These are phyloP conservation scores for Sabellastarte sp. DNA, from an alignment of 2,888 invertebrate genomes.

Conservation along the genomic window DNA sequence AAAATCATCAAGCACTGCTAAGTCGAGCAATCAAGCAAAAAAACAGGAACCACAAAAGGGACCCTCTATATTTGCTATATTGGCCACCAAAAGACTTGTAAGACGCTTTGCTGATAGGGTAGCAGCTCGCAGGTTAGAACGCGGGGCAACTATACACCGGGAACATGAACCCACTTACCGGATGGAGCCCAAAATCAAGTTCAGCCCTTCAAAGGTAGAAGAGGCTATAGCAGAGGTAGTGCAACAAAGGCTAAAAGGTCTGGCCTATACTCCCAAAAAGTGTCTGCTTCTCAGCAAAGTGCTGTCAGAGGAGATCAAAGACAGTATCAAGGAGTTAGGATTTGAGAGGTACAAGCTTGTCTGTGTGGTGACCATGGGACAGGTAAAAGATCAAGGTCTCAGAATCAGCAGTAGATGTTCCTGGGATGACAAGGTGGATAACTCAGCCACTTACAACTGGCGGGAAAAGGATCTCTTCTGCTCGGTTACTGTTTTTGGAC, in stretches of 20 bases:
- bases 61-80: background rate
- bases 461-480: background rate
- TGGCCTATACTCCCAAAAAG: background rate
- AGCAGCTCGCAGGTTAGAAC: background rate
- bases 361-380: background rate
- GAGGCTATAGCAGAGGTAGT: background rate
- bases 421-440: background rate
- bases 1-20: too few relatives aligned
- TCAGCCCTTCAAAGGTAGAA: background rate
- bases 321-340: background rate
- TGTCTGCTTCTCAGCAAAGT: background rate
- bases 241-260: background rate
- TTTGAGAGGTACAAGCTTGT: background rate
- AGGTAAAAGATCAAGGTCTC: background rate
- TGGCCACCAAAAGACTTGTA: background rate
- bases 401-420: background rate
- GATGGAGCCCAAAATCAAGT: background rate
- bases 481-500: background rate
- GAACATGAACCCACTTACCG: background rate
- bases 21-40: too few relatives aligned
- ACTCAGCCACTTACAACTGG: background rate
- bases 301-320: background rate
- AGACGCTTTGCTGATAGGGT: background rate
- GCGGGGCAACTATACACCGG: background rate
- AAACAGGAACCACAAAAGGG: too few relatives aligned